Evolutionary conservation across 2,888 invertebrate genomes (phyloP), one percentile per base, ranked within the genome.

Genomic region (Phaonia tiefii): DNA sequence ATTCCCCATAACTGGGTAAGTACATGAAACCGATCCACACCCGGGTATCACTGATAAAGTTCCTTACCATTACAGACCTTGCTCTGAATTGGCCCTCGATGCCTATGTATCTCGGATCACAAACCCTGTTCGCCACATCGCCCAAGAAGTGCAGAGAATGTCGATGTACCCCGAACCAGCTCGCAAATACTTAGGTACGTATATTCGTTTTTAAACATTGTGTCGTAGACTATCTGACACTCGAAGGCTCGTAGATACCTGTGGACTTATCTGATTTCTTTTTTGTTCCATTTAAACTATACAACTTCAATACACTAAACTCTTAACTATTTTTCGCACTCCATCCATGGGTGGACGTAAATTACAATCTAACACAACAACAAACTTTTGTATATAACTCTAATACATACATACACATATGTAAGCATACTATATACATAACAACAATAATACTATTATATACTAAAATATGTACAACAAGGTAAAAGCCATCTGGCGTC

Each of bases 401-500:
- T 54, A 65, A 49, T 60, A 54, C 49, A n/a, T 3, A 46, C n/a
- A 46, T 46, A n/a, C n/a, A n/a, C n/a, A n/a, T n/a, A n/a, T n/a
- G n/a, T n/a, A n/a, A n/a, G n/a, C n/a, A n/a, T n/a, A n/a, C 31
- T 49, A 15, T 7, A 46, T 20, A 49, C 3, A 49, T 49, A 49
- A 5, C 44, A 11, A 44, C 4, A 13, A n/a, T 44, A 8, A 8
- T 31, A 31, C 31, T 44, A 37, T 44, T 2, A 10, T 13, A 44
- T 44, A 44, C 10, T 13, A 13, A 44, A 2, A 4, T 13, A 44
- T n/a, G n/a, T 44, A 13, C 54, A 25, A 84, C 84, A 90, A 95
- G 96, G 96, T 91, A 94, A 94, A 90, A 96, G 96, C 86, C 94
- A 95, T 92, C 93, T 97, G 91, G 94, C 97, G 86, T 96, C 96